Conservation (phyloP, 2,888 invertebrate genomes). For the Thereva unica region DNA sequence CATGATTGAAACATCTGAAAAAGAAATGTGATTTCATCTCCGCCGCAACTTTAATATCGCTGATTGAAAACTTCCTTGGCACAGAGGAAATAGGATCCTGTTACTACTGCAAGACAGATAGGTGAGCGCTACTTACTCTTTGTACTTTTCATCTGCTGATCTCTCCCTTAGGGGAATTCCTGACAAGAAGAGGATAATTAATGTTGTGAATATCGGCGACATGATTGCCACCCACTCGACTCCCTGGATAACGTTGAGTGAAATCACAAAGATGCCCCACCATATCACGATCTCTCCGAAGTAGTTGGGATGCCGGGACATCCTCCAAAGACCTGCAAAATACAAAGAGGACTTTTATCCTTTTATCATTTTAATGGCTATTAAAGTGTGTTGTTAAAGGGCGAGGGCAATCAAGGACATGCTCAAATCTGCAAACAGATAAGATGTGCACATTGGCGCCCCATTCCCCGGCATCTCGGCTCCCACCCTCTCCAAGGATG, state of each 20-base stretch:
- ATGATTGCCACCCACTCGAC: slow-evolving; percentile 84
- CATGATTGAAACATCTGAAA: too few relatives aligned
- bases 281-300: slow-evolving; percentile 92
- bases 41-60: too few relatives aligned
- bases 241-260: slow-evolving; percentile 82
- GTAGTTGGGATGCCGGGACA: slow-evolving; percentile 92
- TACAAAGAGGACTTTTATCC: slow-evolving; percentile 26
- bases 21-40: too few relatives aligned
- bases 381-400: slow-evolving; percentile 25
- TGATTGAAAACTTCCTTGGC: neutral
- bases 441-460: slow-evolving; percentile 7
- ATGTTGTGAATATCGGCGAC: slow-evolving; percentile 84
- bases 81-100: neutral
- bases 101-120: neutral
- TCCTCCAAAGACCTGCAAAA: slow-evolving; percentile 73
- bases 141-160: slow-evolving; percentile 85
- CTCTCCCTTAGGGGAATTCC: slow-evolving; percentile 88
- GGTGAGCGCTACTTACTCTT: slow-evolving; percentile 66
- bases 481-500: slow-evolving; percentile 19
- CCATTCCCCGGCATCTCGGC: slow-evolving; percentile 12
- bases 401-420: slow-evolving; percentile 2
- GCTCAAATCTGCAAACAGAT: slow-evolving; percentile 11
- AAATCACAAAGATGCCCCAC: slow-evolving; percentile 92
- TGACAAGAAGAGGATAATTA: slow-evolving; percentile 86
- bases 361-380: slow-evolving; percentile 6